These are phyloP conservation scores for Cantharis rufa DNA, from an alignment of 2,888 invertebrate species.

Conservation along the genomic window DNA sequence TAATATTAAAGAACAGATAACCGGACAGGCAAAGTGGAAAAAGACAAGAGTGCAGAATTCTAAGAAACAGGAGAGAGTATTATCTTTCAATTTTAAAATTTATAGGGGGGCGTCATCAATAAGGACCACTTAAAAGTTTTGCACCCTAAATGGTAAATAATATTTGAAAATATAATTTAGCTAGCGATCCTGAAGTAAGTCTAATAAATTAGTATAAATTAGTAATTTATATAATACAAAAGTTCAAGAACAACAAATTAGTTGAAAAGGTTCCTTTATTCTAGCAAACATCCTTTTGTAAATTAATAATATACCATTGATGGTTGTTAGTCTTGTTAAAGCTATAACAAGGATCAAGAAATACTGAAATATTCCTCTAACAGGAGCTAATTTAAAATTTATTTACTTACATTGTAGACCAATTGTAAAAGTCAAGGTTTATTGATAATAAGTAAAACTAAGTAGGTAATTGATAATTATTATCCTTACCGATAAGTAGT, in stretches of 20 bases:
- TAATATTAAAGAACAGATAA: too few species aligned
- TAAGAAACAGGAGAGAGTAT: too few species aligned
- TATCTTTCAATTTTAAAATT: too few species aligned
- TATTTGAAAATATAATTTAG: neutral
- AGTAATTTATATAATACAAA: neutral
- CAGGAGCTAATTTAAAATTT: neutral
- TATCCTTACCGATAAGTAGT: neutral
- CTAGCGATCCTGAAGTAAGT: neutral
- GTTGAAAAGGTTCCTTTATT: neutral
- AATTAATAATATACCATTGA: neutral
- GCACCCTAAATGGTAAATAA: neutral
- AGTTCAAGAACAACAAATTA: neutral
- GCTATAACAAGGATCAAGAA: neutral
- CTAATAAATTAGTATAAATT: neutral
- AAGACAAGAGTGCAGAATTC: too few species aligned
- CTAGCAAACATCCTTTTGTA: neutral
- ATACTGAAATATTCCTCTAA: neutral
- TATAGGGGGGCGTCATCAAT: neutral
- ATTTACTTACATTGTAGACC: neutral
- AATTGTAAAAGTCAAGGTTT: neutral
- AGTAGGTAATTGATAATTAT: neutral
- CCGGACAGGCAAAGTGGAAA: too few species aligned
- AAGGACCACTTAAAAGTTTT: neutral
- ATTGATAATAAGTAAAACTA: neutral
- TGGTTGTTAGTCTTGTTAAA: neutral